These are phyloP conservation scores for Falco rusticolus DNA, from an alignment of 2,797 vertebrate genomes.

Conservation along the genomic window DNA sequence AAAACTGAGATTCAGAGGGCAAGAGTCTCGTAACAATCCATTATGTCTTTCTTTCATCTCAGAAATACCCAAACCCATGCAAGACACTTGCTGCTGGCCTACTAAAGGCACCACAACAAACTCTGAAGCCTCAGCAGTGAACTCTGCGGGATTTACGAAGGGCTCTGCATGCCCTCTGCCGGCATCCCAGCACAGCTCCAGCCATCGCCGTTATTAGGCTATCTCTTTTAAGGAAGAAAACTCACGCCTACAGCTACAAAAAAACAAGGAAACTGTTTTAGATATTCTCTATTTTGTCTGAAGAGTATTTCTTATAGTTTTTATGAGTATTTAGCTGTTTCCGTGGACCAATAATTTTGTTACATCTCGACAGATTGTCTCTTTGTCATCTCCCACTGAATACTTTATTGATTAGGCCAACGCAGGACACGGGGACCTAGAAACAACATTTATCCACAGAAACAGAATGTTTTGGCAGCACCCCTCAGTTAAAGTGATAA, in stretches of 20 bases:
- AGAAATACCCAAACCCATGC: neutral
- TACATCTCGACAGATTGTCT: neutral
- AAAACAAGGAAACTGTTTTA: accelerated
- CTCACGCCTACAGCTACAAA: neutral
- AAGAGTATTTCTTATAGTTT: neutral
- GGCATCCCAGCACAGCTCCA: neutral
- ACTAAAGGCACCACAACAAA: neutral
- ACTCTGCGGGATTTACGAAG: neutral
- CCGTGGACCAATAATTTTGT: neutral
- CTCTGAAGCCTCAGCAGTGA: neutral
- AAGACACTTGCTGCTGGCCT: neutral
- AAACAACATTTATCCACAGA: neutral
- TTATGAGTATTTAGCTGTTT: neutral
- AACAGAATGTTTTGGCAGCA: neutral
- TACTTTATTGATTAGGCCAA: neutral
- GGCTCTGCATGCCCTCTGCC: neutral
- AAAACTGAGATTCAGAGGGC: neutral
- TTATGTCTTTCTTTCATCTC: neutral
- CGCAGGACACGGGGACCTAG: neutral
- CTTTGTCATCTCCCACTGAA: neutral
- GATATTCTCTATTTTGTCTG: neutral
- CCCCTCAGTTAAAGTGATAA: neutral
- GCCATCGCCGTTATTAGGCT: too few species aligned
- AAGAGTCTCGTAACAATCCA: neutral
- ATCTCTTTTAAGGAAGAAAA: neutral